A percentile compares a stretch with the other conserved stretches of the same genome.
These are phyloP conservation scores for Aurelia coerulea DNA, from an alignment of 30 jellyfish, hydroid and myxozoan genomes.

Conservation along the genomic window DNA sequence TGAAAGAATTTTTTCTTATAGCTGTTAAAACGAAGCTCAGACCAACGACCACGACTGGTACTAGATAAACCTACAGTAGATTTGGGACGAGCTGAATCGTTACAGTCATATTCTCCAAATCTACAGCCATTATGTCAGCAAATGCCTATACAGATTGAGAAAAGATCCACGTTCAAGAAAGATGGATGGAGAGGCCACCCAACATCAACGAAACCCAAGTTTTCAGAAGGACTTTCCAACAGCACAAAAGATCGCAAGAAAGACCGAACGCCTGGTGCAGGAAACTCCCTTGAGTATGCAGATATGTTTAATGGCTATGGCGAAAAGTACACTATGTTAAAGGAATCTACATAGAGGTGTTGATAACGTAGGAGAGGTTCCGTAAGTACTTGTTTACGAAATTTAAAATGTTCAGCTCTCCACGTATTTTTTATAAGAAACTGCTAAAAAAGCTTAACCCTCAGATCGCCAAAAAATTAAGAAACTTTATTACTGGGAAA, in stretches of 20 bases:
- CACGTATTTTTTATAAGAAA: too few species aligned
- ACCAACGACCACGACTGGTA: conserved; percentile 46
- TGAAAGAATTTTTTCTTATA: background rate
- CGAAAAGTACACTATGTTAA: conserved; percentile 36
- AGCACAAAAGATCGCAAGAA: conserved; percentile 15
- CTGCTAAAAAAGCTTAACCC: too few species aligned
- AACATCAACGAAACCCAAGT: conserved; percentile 43
- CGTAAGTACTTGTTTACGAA: too few species aligned
- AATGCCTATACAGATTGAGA: conserved; percentile 65
- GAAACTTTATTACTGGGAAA: too few species aligned
- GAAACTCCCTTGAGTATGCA: conserved; percentile 26
- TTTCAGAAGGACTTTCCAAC: conserved; percentile 18
- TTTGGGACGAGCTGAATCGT: conserved; percentile 9
- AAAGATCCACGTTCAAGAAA: conserved; percentile 16
- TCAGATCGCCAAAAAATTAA: too few species aligned
- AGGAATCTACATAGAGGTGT: conserved; percentile 22
- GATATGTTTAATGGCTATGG: conserved; percentile 47
- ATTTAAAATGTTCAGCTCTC: too few species aligned
- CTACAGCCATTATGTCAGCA: conserved; percentile 75
- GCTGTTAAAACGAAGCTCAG: conserved; percentile 49
- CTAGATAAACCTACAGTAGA: conserved; percentile 31
- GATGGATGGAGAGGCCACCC: conserved; percentile 68
- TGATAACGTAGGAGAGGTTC: too few species aligned
- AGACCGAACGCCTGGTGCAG: background rate
- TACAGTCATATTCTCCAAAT: conserved; percentile 9